Percentiles rank a stretch among this genome's conserved stretches.
These are phyloP conservation scores for Sus cebifrons DNA, from an alignment of 2,797 vertebrate species.

Conservation along the genomic window DNA sequence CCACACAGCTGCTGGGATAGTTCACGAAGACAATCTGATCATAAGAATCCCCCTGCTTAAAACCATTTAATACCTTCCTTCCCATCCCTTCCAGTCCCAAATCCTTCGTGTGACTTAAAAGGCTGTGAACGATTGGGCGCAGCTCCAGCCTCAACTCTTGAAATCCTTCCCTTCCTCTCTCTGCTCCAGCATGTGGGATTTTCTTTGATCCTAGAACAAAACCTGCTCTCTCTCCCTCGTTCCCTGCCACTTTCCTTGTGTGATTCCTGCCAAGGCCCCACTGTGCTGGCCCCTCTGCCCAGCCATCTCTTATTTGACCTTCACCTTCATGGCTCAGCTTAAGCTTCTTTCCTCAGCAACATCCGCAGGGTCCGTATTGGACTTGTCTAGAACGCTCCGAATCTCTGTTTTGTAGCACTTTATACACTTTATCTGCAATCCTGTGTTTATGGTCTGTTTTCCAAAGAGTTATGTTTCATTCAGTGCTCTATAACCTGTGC, in stretches of 20 bases:
- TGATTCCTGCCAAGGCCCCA: neutral
- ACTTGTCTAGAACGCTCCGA: fast-evolving
- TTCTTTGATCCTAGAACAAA: neutral
- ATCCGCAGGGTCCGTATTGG: fast-evolving
- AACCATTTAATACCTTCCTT: neutral
- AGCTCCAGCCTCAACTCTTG: neutral
- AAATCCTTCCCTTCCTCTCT: neutral
- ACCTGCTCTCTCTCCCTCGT: neutral
- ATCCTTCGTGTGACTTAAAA: neutral
- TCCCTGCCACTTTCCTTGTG: fast-evolving
- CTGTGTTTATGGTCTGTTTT: neutral
- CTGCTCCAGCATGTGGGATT: neutral
- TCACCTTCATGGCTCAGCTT: neutral
- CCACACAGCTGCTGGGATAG: neutral
- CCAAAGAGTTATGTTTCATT: neutral
- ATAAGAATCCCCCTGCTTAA: constrained; percentile 9
- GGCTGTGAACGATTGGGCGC: neutral
- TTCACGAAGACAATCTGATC: constrained; percentile 31
- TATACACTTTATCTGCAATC: neutral
- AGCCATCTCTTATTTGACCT: neutral
- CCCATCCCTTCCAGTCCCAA: neutral
- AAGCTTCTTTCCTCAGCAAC: neutral
- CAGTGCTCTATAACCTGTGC: neutral
- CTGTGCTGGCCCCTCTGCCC: neutral
- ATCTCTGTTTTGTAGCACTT: neutral